Evolutionary conservation across 2,888 invertebrate genomes (phyloP).

Genomic region (Lydus trimaculatus): DNA sequence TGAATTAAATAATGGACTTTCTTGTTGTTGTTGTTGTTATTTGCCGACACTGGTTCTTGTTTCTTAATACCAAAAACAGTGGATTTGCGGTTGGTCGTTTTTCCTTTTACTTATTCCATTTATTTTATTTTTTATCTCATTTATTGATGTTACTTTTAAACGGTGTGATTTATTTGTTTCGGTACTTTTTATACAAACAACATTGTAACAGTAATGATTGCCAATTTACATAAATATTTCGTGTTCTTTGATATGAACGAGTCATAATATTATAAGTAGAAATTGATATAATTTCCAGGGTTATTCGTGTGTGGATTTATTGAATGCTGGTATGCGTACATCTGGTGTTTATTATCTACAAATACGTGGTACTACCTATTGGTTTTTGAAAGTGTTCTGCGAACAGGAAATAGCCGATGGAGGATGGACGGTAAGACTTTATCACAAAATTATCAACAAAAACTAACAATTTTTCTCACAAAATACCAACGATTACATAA

Average conservation of each 20-base stretch:
- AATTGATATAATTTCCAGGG: constrained; percentile 67
- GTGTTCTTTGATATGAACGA: neutral
- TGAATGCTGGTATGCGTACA: constrained; percentile 85
- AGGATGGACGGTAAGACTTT: constrained; percentile 85
- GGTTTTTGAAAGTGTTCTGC: constrained; percentile 91
- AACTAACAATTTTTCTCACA: too few species aligned
- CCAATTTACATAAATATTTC: neutral
- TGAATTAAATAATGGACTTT: constrained; percentile 19
- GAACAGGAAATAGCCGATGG: constrained; percentile 90
- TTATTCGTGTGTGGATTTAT: constrained; percentile 85
- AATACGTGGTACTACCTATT: constrained; percentile 90
- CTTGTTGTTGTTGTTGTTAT: neutral
- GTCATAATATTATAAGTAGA: neutral
- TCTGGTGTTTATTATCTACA: constrained; percentile 90
- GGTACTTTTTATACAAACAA: constrained; percentile 6
- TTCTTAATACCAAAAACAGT: neutral
- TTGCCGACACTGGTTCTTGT: neutral
- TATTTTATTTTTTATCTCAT: neutral
- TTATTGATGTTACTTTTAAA: neutral
- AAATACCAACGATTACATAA: too few species aligned
- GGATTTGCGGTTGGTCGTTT: neutral
- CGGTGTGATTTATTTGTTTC: constrained; percentile 4
- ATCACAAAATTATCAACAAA: too few species aligned
- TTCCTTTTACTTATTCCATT: neutral
- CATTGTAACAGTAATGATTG: neutral